Evolutionary conservation across 2,113 vertebrate species (phyloP).

Genomic region (Pelecanus crispus): DNA sequence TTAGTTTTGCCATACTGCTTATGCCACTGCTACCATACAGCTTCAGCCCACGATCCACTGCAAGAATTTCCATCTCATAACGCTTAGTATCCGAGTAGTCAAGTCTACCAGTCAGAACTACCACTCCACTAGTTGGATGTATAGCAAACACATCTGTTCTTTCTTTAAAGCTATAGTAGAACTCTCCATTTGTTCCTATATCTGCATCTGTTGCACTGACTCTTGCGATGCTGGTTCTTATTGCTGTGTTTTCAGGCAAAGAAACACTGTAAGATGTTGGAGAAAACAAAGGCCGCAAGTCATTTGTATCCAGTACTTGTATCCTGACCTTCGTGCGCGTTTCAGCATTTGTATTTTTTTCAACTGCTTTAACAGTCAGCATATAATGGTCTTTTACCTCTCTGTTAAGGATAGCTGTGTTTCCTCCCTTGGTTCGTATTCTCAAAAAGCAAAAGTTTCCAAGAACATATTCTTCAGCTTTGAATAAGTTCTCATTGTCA

Average conservation of each 20-base stretch:
- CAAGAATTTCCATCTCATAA: slow-evolving; percentile 93
- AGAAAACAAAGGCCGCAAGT: slow-evolving; percentile 93
- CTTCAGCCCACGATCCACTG: slow-evolving; percentile 94
- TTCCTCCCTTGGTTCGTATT: slow-evolving; percentile 98
- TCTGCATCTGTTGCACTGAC: slow-evolving; percentile 96
- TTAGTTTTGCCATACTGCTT: slow-evolving; percentile 94
- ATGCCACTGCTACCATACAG: slow-evolving; percentile 94
- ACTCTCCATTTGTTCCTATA: slow-evolving; percentile 96
- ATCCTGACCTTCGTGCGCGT: slow-evolving; percentile 83
- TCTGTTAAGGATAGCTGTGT: slow-evolving; percentile 93
- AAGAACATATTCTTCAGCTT: slow-evolving; percentile 92
- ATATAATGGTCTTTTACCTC: slow-evolving; percentile 94
- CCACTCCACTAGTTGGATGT: slow-evolving; percentile 91
- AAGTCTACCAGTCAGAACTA: slow-evolving; percentile 89
- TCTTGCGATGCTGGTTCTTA: slow-evolving; percentile 88
- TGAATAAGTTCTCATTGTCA: slow-evolving; percentile 96
- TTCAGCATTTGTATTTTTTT: slow-evolving; percentile 84
- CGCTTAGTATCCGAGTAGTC: slow-evolving; percentile 82
- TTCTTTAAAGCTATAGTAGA: slow-evolving; percentile 97
- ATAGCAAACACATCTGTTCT: slow-evolving; percentile 95
- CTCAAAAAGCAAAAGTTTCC: slow-evolving; percentile 97
- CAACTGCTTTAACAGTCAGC: slow-evolving; percentile 88
- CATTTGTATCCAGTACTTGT: slow-evolving; percentile 96
- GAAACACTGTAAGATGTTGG: slow-evolving; percentile 95
- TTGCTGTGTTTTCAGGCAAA: slow-evolving; percentile 88